Evolutionary conservation across 2,888 invertebrate species (phyloP).

Genomic region (Pachymerium ferrugineum): DNA sequence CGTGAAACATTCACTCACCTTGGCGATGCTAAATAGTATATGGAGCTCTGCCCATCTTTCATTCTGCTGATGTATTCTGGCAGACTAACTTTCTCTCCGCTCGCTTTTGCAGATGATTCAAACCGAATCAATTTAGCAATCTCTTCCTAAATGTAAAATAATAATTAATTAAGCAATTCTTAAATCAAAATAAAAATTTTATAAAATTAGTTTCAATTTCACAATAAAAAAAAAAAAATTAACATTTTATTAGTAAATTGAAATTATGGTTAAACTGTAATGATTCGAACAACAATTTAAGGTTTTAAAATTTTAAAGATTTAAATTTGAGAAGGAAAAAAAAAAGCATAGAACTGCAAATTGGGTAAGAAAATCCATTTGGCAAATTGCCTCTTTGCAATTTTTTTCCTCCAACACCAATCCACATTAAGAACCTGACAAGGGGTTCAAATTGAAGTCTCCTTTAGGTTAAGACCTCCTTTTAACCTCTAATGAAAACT

Average conservation of each 20-base stretch:
- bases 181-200: neutral
- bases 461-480: neutral
- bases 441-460: neutral
- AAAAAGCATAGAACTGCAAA: neutral
- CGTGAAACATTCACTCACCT: slow-evolving; percentile 55
- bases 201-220: neutral
- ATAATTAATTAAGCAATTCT: neutral
- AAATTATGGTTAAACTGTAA: no score
- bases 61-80: slow-evolving; percentile 73
- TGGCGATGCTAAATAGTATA: slow-evolving; percentile 90
- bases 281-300: no score
- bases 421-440: neutral
- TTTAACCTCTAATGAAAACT: neutral
- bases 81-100: slow-evolving; percentile 67
- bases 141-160: slow-evolving; percentile 62
- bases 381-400: neutral
- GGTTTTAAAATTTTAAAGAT: neutral
- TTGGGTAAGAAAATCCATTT: neutral
- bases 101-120: slow-evolving; percentile 74
- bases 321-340: neutral
- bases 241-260: neutral
- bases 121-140: slow-evolving; percentile 83
- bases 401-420: neutral
- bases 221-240: neutral
- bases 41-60: slow-evolving; percentile 71